phyloP scores from a whole-genome alignment of 35 echinoderm and acorn worm genomes.

The Eucidaris tribuloides region DNA sequence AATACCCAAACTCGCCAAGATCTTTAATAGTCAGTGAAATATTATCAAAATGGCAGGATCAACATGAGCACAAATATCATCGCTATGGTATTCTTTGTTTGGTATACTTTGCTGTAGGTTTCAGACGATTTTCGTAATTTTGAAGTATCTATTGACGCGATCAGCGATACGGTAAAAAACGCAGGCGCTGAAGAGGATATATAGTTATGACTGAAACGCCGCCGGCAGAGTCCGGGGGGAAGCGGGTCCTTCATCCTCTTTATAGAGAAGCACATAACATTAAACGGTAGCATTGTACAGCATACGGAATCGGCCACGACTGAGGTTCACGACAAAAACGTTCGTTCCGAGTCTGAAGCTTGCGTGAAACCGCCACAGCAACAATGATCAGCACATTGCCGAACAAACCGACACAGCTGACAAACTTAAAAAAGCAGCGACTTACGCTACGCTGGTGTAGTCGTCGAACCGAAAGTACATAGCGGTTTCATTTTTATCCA shows the following conservation, averaged over 20 bases:
- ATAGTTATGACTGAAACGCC: not conserved
- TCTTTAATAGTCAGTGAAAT: not conserved
- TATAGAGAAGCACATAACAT: not conserved
- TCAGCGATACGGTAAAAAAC: not conserved
- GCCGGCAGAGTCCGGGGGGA: not conserved
- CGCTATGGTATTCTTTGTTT: not conserved
- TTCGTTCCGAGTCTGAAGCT: not conserved
- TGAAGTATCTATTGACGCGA: not conserved
- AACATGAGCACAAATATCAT: not conserved
- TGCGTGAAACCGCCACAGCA: not conserved
- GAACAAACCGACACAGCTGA: not conserved
- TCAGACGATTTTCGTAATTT: not conserved
- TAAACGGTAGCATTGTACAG: not conserved
- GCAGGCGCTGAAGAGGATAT: not conserved
- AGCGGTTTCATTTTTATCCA: no score
- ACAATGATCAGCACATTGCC: not conserved
- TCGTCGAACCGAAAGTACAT: no score
- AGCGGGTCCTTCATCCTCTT: not conserved
- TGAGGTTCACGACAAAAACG: not conserved
- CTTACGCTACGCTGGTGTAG: no score
- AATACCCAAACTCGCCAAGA: not conserved
- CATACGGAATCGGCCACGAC: not conserved
- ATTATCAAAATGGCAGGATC: not conserved
- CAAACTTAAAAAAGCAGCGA: no score
- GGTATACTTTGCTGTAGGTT: not conserved